A percentile compares a stretch with the other conserved stretches of the same genome.
phyloP scores from a whole-genome alignment of 2,797 vertebrate species.

The Esox lucius region DNA sequence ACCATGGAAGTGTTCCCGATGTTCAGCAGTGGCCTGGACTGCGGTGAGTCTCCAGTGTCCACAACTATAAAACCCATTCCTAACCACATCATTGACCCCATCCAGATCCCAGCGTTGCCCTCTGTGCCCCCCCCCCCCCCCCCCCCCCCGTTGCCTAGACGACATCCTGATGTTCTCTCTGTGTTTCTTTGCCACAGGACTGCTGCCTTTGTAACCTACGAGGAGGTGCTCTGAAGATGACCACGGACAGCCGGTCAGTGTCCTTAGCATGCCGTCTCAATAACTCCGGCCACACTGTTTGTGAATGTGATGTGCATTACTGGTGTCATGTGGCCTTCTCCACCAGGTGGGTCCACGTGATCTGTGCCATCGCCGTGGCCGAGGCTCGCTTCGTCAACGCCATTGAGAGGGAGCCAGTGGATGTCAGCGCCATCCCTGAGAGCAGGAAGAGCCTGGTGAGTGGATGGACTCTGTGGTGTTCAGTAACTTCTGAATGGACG shows the following conservation, averaged over 20 bases:
- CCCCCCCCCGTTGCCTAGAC: neutral
- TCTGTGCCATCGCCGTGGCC: constrained; percentile 93
- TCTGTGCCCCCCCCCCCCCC: no score
- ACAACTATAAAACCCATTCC: neutral
- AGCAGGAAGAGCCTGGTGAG: constrained; percentile 92
- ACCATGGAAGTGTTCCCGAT: constrained; percentile 89
- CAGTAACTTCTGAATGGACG: no score
- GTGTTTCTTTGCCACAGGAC: constrained; percentile 74
- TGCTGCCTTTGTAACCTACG: constrained; percentile 94
- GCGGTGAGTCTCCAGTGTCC: constrained; percentile 73
- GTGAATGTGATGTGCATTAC: neutral
- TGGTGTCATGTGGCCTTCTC: neutral
- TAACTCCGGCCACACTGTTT: neutral
- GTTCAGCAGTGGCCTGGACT: constrained; percentile 81
- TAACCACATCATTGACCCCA: neutral
- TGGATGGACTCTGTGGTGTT: neutral
- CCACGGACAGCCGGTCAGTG: constrained; percentile 84
- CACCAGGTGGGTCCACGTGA: constrained; percentile 93
- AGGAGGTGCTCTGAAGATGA: constrained; percentile 92
- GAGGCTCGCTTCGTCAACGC: constrained; percentile 89
- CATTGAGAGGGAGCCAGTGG: constrained; percentile 89
- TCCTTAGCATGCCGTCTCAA: neutral
- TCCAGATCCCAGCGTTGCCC: neutral
- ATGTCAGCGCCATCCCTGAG: constrained; percentile 86
- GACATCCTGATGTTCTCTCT: neutral